Evolutionary conservation across 2,797 vertebrate genomes (phyloP).

Genomic region (Sebastes iracundus): DNA sequence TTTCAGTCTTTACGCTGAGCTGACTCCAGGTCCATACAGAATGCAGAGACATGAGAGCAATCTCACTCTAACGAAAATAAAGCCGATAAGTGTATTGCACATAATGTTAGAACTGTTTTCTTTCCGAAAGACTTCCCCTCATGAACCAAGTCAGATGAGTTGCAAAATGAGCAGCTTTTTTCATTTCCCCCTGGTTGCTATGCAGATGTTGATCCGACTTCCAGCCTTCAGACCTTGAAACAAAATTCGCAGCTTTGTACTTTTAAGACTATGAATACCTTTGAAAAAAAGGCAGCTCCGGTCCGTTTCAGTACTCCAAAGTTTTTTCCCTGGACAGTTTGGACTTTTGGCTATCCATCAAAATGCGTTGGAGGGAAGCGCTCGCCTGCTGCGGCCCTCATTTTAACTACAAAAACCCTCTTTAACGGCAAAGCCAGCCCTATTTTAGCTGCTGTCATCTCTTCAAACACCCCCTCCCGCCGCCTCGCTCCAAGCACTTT

Average conservation of each 20-base stretch:
- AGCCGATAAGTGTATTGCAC: not conserved
- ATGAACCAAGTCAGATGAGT: not conserved
- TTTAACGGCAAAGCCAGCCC: conserved; percentile 37
- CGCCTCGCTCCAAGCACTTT: conserved; percentile 15
- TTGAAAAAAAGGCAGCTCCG: conserved; percentile 17
- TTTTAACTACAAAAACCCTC: conserved; percentile 50
- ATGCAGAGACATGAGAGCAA: not conserved
- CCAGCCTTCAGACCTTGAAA: not conserved
- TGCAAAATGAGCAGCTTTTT: not conserved
- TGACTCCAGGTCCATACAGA: not conserved
- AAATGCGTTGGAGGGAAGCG: not conserved
- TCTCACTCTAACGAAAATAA: not conserved
- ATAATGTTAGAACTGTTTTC: not conserved
- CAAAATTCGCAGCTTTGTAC: conserved; percentile 17
- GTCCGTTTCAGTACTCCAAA: conserved; percentile 10
- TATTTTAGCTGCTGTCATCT: conserved; percentile 49
- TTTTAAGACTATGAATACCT: conserved; percentile 27
- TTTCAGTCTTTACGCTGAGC: not conserved
- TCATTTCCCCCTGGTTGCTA: not conserved
- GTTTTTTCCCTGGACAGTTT: conserved; percentile 17
- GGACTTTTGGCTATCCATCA: conserved; percentile 40
- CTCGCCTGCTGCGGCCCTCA: conserved; percentile 40
- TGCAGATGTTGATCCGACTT: conserved; percentile 1
- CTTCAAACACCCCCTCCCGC: conserved; percentile 36
- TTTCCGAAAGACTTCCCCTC: not conserved